Evolutionary conservation across 2,797 vertebrate genomes (phyloP), one percentile per base, ranked within the genome.

Genomic region (Leucoraja ocellata): DNA sequence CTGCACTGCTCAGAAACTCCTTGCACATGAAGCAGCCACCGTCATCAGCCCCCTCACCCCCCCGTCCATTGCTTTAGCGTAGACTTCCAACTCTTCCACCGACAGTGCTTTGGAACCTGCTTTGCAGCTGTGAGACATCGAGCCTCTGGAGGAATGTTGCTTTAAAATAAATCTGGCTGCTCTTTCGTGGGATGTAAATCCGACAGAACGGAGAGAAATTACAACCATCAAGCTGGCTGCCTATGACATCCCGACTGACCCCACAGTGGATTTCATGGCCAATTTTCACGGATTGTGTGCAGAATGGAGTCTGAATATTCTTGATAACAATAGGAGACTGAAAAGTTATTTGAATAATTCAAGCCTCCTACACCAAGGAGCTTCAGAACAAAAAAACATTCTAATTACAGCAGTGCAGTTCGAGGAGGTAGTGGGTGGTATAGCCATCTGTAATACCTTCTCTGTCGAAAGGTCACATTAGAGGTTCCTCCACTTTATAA

Each of bases 331-430:
- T 88, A 68, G 28, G 84, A 88, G n/a, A 88, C 65, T 88, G 84
- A 68, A 88, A 88, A 88, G 63, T 68, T 32, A n/a, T 68, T 65
- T 88, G n/a, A 88, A 88, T 88, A 88, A 88, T 68, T 88, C 61
- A 68, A 88, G 63, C 84, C 63, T 68, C 84, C 84, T 88, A 88
- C 84, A 88, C 84, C 21, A 36, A 88, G 16, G 63, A 36, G 63
- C 6, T 88, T 68, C 84, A 68, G 84, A 88, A 36, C 71, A 21
- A 68, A 88, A 36, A 68, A 18, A 88, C 18, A 88, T 21, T 1
- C 84, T 32, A 21, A 88, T 88, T 88, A 36, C 61, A 65, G 9
- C 84, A 36, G 63, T 21, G n/a, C 6, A 10, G 84, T 65, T 36
- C 16, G 32, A 68, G 18, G 14, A 88, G 63, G 6, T 88, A 18